Percentiles rank a stretch among this genome's conserved stretches.
phyloP scores from a whole-genome alignment of 2,797 vertebrate species.

The Epinephelus awoara region DNA sequence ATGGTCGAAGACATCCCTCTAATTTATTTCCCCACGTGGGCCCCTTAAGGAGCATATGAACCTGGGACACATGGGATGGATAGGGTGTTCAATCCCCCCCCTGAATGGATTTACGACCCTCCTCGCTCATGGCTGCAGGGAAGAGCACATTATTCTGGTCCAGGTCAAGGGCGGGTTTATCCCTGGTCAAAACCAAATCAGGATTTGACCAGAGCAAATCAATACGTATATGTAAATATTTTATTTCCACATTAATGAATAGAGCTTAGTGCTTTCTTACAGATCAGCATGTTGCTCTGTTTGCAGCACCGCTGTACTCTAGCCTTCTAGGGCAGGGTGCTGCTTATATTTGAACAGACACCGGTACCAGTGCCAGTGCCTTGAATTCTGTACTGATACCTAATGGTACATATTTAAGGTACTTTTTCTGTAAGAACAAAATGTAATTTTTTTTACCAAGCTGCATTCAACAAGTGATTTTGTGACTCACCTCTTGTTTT shows the following conservation, averaged over 20 bases:
- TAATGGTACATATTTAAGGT: no score
- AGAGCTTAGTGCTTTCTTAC: neutral
- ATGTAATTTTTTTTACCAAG: no score
- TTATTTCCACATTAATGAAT: neutral
- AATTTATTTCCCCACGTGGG: constrained; percentile 79
- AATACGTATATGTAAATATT: neutral
- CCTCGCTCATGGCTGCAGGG: constrained; percentile 51
- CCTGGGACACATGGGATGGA: constrained; percentile 67
- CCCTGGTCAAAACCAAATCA: constrained; percentile 30
- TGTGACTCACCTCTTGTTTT: no score
- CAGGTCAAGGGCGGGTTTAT: constrained; percentile 54
- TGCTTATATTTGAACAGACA: no score
- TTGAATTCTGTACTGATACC: no score
- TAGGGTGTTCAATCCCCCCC: constrained; percentile 45
- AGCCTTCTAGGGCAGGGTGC: no score
- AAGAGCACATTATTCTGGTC: constrained; percentile 39
- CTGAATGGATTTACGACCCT: constrained; percentile 63
- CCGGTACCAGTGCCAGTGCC: no score
- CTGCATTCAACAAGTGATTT: no score
- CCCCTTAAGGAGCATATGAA: constrained; percentile 76
- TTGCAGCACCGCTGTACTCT: no score
- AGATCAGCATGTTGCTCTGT: neutral
- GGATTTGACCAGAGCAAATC: neutral
- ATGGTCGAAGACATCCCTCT: constrained; percentile 76
- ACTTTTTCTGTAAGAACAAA: no score